These are phyloP conservation scores for Nematolebias whitei DNA, from an alignment of 2,113 vertebrate species.

Conservation along the genomic window DNA sequence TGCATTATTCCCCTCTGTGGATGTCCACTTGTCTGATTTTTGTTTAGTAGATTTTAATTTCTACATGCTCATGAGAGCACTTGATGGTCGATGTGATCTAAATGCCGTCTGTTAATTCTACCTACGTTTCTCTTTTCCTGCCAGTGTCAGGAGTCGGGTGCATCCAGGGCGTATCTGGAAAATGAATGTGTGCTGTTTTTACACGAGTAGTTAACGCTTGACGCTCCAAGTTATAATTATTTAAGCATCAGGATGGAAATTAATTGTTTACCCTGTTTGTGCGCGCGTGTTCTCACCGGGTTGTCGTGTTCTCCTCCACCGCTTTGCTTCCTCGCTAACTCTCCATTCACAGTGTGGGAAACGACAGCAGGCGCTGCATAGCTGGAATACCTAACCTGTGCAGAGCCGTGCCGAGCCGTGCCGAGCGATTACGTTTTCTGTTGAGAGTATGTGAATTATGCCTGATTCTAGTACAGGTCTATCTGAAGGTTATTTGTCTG, in stretches of 20 bases:
- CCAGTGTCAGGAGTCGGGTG: not conserved
- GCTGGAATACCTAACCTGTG: constrained; percentile 48
- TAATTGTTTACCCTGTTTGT: constrained; percentile 1
- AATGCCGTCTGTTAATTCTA: not conserved
- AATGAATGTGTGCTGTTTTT: not conserved
- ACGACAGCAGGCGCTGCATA: constrained; percentile 38
- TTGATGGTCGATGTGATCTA: not conserved
- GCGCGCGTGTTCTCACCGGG: constrained; percentile 24
- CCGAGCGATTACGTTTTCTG: constrained; percentile 10
- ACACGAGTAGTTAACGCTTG: constrained; percentile 24
- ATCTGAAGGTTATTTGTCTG: not conserved
- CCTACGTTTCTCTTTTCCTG: not conserved
- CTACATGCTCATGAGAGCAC: not conserved
- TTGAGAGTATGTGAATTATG: constrained; percentile 1
- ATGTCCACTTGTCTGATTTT: not conserved
- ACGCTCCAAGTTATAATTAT: constrained; percentile 9
- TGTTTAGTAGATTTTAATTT: not conserved
- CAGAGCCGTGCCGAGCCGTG: constrained; percentile 18
- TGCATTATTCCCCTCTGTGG: not conserved
- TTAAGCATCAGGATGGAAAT: not conserved
- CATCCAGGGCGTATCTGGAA: constrained; percentile 10
- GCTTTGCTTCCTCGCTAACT: constrained; percentile 47
- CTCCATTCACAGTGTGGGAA: constrained; percentile 51
- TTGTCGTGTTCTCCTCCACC: constrained; percentile 55
- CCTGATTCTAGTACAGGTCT: constrained; percentile 4